Evolutionary conservation across 2,113 vertebrate species (phyloP).

Genomic region (Pelecanus crispus): DNA sequence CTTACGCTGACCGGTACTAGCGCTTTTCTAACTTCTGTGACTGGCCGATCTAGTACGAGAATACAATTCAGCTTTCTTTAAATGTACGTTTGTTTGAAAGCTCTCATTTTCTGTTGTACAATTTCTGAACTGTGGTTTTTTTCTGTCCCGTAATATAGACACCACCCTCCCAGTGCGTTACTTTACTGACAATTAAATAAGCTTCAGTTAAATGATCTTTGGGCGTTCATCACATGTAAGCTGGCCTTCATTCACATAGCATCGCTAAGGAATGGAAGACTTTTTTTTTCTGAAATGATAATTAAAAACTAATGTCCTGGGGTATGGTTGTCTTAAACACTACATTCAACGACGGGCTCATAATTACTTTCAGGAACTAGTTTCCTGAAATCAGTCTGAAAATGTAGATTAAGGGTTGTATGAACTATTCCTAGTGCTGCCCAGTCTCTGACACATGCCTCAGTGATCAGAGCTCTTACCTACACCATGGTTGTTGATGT

Average conservation of each 20-base stretch:
- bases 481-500: neutral
- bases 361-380: neutral
- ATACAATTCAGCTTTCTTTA: neutral
- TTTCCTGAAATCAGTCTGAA: neutral
- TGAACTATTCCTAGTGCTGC: neutral
- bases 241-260: neutral
- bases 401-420: neutral
- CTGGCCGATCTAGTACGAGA: neutral
- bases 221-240: neutral
- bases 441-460: neutral
- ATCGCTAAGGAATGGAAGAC: neutral
- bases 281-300: neutral
- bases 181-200: neutral
- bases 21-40: neutral
- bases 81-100: neutral
- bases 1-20: neutral
- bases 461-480: neutral
- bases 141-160: neutral
- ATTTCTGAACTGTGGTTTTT: neutral
- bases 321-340: neutral
- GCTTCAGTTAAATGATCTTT: neutral
- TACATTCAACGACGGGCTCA: neutral
- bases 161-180: neutral
- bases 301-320: neutral
- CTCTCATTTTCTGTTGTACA: neutral